Evolutionary conservation across 2,888 invertebrate species (phyloP), one percentile per base, ranked within the genome.

Genomic region (Caenorhabditis becei): DNA sequence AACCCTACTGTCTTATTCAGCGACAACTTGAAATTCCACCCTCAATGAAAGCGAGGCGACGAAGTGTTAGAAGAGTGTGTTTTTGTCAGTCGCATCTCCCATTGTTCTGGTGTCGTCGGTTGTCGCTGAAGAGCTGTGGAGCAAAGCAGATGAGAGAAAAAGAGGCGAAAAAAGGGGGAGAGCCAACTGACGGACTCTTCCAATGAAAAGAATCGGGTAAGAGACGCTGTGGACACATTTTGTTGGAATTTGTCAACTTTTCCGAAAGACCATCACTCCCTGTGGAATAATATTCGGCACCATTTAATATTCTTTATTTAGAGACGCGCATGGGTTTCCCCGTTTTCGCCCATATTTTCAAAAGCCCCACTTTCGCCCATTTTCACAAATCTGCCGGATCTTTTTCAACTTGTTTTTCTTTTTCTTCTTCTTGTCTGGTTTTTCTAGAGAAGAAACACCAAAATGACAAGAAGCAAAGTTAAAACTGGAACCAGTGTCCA

Each of bases 271-370:
- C 62, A 77, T 63, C 58, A 69, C 67, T 80, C 80, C 80, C 80
- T 49, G 63, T 53, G 80, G 80, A 72, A 80, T 80, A 80, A 80
- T 80, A 80, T 69, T 80, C 59, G 80, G 74, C 69, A 80, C 80
- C 80, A 80, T 80, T 80, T 80, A 80, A 80, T 80, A 80, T 80
- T 80, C 80, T 80, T 74, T 80, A 80, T 74, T 80, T 74, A 74
- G 67, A 72, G 66, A 66, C 51, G 18, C 47, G 47, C 47, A 47
- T 47, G 47, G 47, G 47, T 47, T 47, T 47, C 47, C 18, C 20
- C 47, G 18, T n/a, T 47, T 47, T 47, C 18, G 2, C 5, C 41
- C n/a, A 18, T 35, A 8, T 10, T 35, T 35, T 35, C 35, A 10
- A 10, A 10, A 35, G 35, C 7, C 35, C 35, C 35, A 35, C 10